phyloP scores from a whole-genome alignment of 2,113 vertebrate genomes.

The Eclectus roratus region DNA sequence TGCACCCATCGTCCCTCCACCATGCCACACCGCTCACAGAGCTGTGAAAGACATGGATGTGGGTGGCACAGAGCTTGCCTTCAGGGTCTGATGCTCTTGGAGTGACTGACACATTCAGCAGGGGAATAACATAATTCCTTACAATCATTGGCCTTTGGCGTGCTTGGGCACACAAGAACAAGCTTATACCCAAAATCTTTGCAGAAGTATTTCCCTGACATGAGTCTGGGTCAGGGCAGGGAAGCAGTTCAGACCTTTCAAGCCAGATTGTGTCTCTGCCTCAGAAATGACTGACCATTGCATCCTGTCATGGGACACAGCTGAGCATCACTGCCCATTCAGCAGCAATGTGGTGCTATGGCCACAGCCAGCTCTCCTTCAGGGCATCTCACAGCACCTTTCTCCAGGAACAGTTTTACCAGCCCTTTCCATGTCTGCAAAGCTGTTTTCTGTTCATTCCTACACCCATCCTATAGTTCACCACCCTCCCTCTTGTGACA shows the following conservation, averaged over 20 bases:
- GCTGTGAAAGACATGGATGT: not conserved
- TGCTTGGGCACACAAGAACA: accelerated
- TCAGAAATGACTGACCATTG: not conserved
- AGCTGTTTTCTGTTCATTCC: not conserved
- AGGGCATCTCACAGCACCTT: not conserved
- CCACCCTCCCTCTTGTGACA: not conserved
- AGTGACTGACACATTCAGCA: not conserved
- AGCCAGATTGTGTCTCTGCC: not conserved
- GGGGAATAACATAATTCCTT: not conserved
- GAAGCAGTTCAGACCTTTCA: not conserved
- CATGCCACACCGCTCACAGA: accelerated
- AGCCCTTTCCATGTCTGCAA: not conserved
- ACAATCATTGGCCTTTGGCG: not conserved
- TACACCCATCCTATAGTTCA: not conserved
- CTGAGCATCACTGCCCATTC: not conserved
- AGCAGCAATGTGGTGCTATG: not conserved
- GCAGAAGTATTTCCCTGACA: not conserved
- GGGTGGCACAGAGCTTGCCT: not conserved
- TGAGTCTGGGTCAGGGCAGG: not conserved
- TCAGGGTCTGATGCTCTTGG: not conserved
- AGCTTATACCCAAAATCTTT: not conserved
- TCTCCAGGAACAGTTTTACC: not conserved
- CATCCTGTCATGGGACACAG: accelerated
- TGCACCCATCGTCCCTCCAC: not conserved
- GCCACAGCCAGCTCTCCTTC: not conserved